phyloP scores from a whole-genome alignment of 1,140 invertebrate genomes.

The Lineus longissimus region DNA sequence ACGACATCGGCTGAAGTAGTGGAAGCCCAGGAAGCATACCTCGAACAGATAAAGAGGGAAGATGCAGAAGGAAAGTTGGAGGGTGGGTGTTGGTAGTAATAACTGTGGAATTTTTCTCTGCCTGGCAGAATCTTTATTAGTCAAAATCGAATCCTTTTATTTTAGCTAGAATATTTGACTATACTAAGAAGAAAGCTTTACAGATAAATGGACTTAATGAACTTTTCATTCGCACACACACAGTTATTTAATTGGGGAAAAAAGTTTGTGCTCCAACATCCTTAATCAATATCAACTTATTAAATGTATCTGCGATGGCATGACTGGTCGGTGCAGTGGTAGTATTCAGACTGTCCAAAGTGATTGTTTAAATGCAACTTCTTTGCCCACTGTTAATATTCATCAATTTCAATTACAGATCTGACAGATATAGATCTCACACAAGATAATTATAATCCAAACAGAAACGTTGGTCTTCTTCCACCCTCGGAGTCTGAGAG shows the following conservation, averaged over 20 bases:
- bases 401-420: slow-evolving; percentile 28
- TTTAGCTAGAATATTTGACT: not conserved
- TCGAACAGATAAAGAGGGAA: slow-evolving; percentile 32
- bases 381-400: not conserved
- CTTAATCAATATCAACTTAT: too few relatives aligned
- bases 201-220: not conserved
- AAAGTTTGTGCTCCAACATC: too few relatives aligned
- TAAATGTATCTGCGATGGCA: too few relatives aligned
- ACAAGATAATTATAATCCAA: slow-evolving; percentile 42
- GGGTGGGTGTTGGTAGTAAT: slow-evolving; percentile 8
- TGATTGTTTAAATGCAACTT: not conserved
- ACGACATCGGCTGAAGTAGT: slow-evolving; percentile 74
- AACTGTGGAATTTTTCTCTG: not conserved
- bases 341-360: not conserved
- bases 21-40: slow-evolving; percentile 70
- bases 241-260: too few relatives aligned
- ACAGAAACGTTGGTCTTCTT: slow-evolving; percentile 23
- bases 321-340: too few relatives aligned
- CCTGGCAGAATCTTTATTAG: not conserved
- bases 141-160: not conserved
- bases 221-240: too few relatives aligned
- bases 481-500: slow-evolving; percentile 3
- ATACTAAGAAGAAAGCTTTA: not conserved
- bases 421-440: slow-evolving; percentile 33
- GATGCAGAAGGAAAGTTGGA: slow-evolving; percentile 14